Evolutionary conservation across 2,113 vertebrate genomes (phyloP), one percentile per base, ranked within the genome.

Genomic region (Trachemys scripta): DNA sequence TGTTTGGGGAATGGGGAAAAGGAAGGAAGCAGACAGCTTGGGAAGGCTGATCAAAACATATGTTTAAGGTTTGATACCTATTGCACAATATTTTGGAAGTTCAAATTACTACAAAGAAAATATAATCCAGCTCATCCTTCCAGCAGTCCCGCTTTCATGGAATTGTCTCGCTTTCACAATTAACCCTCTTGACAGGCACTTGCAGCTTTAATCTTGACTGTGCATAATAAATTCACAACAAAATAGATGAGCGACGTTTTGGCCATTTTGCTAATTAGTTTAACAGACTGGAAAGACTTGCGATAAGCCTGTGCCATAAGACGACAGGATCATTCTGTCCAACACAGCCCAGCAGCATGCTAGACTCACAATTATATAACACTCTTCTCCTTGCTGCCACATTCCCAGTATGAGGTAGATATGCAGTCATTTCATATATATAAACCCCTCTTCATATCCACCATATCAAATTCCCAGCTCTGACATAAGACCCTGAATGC

Each of bases 41-140:
- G 59, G 83, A 14, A 75, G 7, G 22, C 59, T 2, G 72, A 87
- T 75, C 1, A 47, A 90, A 56, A n/a, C 0, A 0, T 13, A 65
- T 0, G 0, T 76, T 79, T 13, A 25, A 8, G 4, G 2, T 65
- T 86, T 1, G 4, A 3, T 29, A 75, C 31, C 4, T 8, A 65
- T 2, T 17, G 16, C 1, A 11, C 31, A 27, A 16, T 2, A 29
- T 5, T 65, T 65, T 0, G 0, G 47, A 56, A 2, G 3, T 9
- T 2, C 19, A 47, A 81, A 27, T 2, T 6, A 22, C 42, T 0
- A 0, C 57, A 79, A 79, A 8, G 4, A 79, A 69, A 88, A 59
- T 5, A 10, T 24, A 16, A 75, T 2, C 4, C 7, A 1, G 0
- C 10, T 82, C 4, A 8, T 90, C 24, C 31, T 72, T 76, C 25